Evolutionary conservation across 2,797 vertebrate genomes (phyloP).

Genomic region (Spondyliosoma cantharus): DNA sequence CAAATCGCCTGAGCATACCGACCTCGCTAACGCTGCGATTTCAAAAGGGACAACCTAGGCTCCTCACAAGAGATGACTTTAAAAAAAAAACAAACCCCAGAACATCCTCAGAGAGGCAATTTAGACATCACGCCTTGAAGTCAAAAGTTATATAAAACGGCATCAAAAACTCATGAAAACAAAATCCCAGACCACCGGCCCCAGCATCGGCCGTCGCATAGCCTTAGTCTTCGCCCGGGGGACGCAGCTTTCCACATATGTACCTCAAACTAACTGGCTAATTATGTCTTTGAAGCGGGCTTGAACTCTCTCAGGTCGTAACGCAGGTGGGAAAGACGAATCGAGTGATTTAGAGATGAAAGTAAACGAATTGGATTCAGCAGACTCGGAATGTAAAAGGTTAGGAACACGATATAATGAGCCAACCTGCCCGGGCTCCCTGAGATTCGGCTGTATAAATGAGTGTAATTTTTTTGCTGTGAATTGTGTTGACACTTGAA

Average conservation of each 20-base stretch:
- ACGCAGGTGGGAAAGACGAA: constrained; percentile 23
- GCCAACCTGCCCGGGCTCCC: not conserved
- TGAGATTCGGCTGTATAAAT: not conserved
- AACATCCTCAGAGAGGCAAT: constrained; percentile 24
- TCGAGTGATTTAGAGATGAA: constrained; percentile 24
- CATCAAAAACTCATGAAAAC: constrained; percentile 31
- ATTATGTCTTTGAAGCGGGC: constrained; percentile 60
- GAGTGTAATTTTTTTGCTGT: constrained; percentile 1
- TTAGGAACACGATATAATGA: constrained; percentile 19
- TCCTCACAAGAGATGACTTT: not conserved
- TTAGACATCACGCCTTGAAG: constrained; percentile 19
- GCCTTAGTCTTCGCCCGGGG: constrained; percentile 12
- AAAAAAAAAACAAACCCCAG: constrained; percentile 3
- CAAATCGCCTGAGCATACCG: constrained; percentile 6
- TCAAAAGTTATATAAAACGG: constrained; percentile 17
- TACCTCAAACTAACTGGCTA: constrained; percentile 35
- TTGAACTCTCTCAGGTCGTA: constrained; percentile 22
- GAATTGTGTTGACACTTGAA: constrained; percentile 7
- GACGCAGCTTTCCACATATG: constrained; percentile 23
- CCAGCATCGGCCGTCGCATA: not conserved
- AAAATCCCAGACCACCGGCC: constrained; percentile 2
- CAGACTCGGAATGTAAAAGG: constrained; percentile 1
- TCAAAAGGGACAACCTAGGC: not conserved
- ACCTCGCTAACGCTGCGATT: not conserved
- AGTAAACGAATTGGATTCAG: not conserved